Percentiles rank a stretch among this genome's conserved stretches.
phyloP scores from a whole-genome alignment of 2,888 invertebrate species.

The Yponomeuta cagnagella region DNA sequence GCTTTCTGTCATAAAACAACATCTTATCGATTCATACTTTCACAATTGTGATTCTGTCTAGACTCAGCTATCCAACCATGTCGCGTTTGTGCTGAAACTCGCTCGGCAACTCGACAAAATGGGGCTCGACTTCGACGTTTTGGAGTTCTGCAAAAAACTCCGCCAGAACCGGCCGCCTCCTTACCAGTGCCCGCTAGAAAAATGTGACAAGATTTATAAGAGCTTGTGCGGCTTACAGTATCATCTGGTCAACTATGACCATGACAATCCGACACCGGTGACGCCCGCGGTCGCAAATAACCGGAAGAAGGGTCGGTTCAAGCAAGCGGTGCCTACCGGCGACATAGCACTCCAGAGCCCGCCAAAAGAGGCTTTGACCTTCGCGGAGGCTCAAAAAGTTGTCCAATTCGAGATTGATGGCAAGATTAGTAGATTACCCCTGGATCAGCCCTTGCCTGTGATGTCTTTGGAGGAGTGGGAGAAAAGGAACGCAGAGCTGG shows the following conservation, averaged over 20 bases:
- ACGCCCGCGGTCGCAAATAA: conserved; percentile 78
- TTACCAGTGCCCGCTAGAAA: conserved; percentile 89
- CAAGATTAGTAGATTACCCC: conserved; percentile 79
- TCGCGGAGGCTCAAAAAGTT: conserved; percentile 89
- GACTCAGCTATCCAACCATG: neutral
- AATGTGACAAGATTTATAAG: conserved; percentile 91
- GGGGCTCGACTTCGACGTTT: conserved; percentile 91
- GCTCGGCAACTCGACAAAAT: conserved; percentile 52
- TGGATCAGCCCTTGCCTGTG: conserved; percentile 80
- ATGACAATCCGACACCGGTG: conserved; percentile 83
- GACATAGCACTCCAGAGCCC: conserved; percentile 69
- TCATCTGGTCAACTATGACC: conserved; percentile 90
- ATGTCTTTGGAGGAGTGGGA: conserved; percentile 81
- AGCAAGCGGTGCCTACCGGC: conserved; percentile 76
- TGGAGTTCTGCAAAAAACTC: conserved; percentile 89
- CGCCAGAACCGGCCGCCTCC: conserved; percentile 88
- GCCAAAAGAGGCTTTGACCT: conserved; percentile 83
- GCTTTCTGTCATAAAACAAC: neutral
- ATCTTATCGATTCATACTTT: neutral
- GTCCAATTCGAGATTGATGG: conserved; percentile 93
- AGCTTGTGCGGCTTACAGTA: conserved; percentile 90
- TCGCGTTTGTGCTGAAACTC: neutral
- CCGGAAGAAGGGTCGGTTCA: conserved; percentile 78
- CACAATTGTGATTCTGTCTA: neutral
- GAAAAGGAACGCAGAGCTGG: conserved; percentile 62